Evolutionary conservation across 2,797 vertebrate genomes (phyloP), one percentile per base, ranked within the genome.

Genomic region (Hyperoplus lanceolatus): DNA sequence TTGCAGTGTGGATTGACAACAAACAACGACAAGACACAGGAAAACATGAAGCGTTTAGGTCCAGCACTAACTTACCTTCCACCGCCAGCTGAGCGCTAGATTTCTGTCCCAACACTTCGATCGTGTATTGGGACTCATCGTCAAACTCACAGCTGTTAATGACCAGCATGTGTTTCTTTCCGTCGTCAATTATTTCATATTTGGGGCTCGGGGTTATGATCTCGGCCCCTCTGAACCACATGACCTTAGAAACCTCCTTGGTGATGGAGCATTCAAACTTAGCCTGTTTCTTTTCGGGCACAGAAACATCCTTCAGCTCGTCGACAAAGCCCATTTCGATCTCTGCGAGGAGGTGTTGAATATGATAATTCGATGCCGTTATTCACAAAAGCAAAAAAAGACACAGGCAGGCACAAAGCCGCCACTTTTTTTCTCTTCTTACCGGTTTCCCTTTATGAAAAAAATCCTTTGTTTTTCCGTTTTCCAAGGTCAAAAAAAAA

Each of bases 101-200:
- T 70, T 92, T 97, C 80, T 96, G 97, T 74, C 94, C 97, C 73
- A 97, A 92, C 56, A 96, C 97, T 81, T 98, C 96, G 65, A 98
- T 94, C 5, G 96, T 96, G 80, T 98, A 99, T 89, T 98, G 94
- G 53, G 96, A 96, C 93, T 99, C 98, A 59, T 99, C 98, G 13
- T 98, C 97, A 95, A 99, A 99, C 81, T 96, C 96, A 94, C 97
- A 98, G 87, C 96, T 95, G 93, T 99, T 99, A 92, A 99, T 97
- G 80, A 99, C 95, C 91, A 99, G 96, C 88, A 99, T 98, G 87
- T 99, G 98, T 81, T 98, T 99, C 91, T 95, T 96, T 82, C 97
- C 97, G 83, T 98, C 97, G 50, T 96, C 95, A 84, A 99, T 96
- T 62, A 98, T 96, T 92, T 99, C 97, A 89, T 97, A 97, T 93